A percentile compares a stretch with the other conserved stretches of the same genome.
Conservation (phyloP, 2,888 invertebrate species). For the Gnatocerus cornutus region DNA sequence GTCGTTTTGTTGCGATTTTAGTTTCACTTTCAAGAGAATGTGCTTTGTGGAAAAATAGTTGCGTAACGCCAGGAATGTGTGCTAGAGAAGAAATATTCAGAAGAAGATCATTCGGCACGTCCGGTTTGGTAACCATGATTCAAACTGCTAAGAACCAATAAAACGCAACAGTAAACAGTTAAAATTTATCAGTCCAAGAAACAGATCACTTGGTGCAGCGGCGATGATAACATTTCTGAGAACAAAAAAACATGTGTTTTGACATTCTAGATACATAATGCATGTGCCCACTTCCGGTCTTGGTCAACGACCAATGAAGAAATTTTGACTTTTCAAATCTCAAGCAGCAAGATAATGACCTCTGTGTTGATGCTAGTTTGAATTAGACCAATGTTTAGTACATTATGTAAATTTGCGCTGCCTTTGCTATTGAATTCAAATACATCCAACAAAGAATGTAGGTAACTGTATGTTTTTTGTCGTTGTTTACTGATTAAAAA, state of each 20-base stretch:
- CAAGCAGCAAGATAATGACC: too few relatives aligned
- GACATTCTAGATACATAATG: constrained; percentile 8
- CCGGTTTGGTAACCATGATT: constrained; percentile 41
- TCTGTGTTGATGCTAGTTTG: too few relatives aligned
- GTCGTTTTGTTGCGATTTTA: constrained; percentile 5
- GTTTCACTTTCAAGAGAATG: constrained; percentile 35
- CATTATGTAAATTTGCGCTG: neutral
- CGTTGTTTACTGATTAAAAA: too few relatives aligned
- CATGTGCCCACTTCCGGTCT: constrained; percentile 2
- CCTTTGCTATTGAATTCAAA: constrained; percentile 9
- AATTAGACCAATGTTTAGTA: neutral
- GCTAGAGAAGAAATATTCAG: neutral
- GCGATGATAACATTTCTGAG: neutral
- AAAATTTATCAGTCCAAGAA: too few relatives aligned
- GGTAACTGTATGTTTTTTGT: neutral
- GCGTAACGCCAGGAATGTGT: constrained; percentile 15
- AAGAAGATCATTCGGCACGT: constrained; percentile 34
- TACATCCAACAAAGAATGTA: constrained; percentile 9
- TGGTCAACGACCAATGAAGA: constrained; percentile 1
- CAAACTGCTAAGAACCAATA: constrained; percentile 27
- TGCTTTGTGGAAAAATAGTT: constrained; percentile 26
- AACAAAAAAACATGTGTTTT: neutral
- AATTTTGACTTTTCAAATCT: too few relatives aligned
- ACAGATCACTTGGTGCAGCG: neutral
- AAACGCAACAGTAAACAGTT: constrained; percentile 12